Evolutionary conservation across 2,113 vertebrate genomes (phyloP), one percentile per base, ranked within the genome.

Genomic region (Tylochromis polylepis): DNA sequence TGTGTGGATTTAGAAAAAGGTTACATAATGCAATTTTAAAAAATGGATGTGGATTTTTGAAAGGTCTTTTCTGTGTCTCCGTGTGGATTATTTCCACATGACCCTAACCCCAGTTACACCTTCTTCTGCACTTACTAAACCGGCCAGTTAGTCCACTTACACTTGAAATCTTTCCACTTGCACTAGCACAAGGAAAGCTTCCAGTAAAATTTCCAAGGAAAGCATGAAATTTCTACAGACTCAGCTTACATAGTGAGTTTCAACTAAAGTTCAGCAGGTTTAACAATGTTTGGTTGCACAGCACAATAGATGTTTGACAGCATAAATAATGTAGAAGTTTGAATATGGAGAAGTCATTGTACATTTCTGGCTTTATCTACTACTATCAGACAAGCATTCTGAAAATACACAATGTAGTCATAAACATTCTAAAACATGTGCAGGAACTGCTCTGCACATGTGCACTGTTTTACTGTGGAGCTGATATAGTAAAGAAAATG

Each of bases 401-500:
- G 36, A 12, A 56, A 82, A 87, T 60, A 27, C 31, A 85, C 79
- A 43, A 38, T 82, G 31, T 6, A 3, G 56, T 12, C 24, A 16
- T 36, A 4, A 85, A 57, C 56, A 59, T 22, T n/a, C 9, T 31
- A 2, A 24, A 22, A 31, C 55, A 38, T 53, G 36, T 87, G 31
- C 43, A 22, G 83, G 87, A 86, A 29, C 24, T 46, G 80, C 38
- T 51, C 12, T 86, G 78, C 84, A 81, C 85, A 59, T 81, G 34
- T 55, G 46, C 38, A 7, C 6, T n/a, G n/a, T 81, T 85, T 72
- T 82, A 72, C 59, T 77, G 24, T 46, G 67, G 8, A 16, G 29
- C 57, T 87, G 67, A 84, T 80, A 4, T 9, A n/a, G 55, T 58
- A 24, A 84, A 79, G 87, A 77, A 91, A 85, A 87, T 3, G n/a